Percentiles rank a stretch among this genome's conserved stretches.
Evolutionary conservation across 2,888 invertebrate species (phyloP).

Genomic region (Epirrita christyi): DNA sequence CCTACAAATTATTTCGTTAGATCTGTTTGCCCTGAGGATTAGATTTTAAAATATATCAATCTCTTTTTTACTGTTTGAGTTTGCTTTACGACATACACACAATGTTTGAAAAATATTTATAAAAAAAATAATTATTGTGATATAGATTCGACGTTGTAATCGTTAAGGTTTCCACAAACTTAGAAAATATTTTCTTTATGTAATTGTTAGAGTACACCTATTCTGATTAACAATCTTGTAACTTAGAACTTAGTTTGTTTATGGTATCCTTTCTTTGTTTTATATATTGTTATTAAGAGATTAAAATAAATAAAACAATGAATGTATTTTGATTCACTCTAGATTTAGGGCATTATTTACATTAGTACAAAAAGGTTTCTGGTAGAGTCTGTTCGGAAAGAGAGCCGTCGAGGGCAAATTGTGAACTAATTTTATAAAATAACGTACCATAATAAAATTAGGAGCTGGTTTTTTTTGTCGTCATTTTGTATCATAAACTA

Average conservation of each 20-base stretch:
- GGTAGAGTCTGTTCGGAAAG: no score
- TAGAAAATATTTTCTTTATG: conserved; percentile 24
- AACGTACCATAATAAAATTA: no score
- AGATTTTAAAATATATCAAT: neutral
- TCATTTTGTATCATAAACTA: no score
- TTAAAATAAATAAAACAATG: conserved; percentile 41
- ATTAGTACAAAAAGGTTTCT: no score
- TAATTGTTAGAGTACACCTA: conserved; percentile 13
- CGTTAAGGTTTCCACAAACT: conserved; percentile 25
- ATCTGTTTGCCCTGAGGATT: no score
- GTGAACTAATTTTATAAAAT: no score
- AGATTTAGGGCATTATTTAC: neutral
- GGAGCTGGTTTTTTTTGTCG: no score
- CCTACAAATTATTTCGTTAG: no score
- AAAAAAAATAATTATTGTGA: conserved; percentile 33
- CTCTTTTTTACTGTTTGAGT: conserved; percentile 7
- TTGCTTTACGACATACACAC: conserved; percentile 4
- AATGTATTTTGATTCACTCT: conserved; percentile 8
- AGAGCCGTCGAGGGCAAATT: no score
- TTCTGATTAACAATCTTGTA: conserved; percentile 21
- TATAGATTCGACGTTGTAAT: conserved; percentile 31
- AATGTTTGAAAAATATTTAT: conserved; percentile 14
- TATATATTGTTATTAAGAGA: conserved; percentile 47
- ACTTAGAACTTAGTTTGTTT: conserved; percentile 33
- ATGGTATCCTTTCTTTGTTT: conserved; percentile 44